Percentiles rank a stretch among this genome's conserved stretches.
Evolutionary conservation across 1,140 invertebrate genomes (phyloP).

Genomic region (Nylanderia fulva): DNA sequence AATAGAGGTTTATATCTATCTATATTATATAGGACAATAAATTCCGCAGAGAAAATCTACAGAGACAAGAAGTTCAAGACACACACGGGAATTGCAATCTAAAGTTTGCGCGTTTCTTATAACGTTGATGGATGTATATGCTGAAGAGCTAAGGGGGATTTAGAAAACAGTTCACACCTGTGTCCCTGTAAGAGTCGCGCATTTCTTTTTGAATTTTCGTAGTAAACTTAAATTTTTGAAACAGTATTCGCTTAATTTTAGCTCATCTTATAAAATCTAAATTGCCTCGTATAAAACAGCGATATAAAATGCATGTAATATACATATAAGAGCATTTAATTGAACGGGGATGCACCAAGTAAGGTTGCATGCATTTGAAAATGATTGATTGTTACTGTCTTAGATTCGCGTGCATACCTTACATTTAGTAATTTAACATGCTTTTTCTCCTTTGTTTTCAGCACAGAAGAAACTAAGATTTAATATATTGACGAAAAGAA

Average conservation of each 20-base stretch:
- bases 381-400: not conserved
- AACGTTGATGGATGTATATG: slow-evolving; percentile 12
- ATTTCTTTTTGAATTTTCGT: not conserved
- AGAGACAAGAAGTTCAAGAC: not conserved
- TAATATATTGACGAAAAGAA: not conserved
- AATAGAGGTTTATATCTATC: too few relatives aligned
- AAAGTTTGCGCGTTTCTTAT: slow-evolving; percentile 30
- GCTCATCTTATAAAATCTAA: not conserved
- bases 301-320: not conserved
- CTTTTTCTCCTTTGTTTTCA: not conserved
- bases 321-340: not conserved
- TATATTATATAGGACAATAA: not conserved
- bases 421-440: slow-evolving; percentile 15
- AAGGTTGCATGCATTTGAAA: not conserved
- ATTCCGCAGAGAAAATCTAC: not conserved
- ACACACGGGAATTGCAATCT: not conserved
- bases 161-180: slow-evolving; percentile 19
- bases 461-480: not conserved
- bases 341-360: not conserved
- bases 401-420: not conserved
- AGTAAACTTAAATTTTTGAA: slow-evolving; percentile 1
- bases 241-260: slow-evolving; percentile 6
- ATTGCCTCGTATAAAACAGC: not conserved
- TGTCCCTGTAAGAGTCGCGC: not conserved
- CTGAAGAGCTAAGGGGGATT: not conserved